phyloP scores from a whole-genome alignment of 1,140 invertebrate species.

The Zaprionus camerounensis region DNA sequence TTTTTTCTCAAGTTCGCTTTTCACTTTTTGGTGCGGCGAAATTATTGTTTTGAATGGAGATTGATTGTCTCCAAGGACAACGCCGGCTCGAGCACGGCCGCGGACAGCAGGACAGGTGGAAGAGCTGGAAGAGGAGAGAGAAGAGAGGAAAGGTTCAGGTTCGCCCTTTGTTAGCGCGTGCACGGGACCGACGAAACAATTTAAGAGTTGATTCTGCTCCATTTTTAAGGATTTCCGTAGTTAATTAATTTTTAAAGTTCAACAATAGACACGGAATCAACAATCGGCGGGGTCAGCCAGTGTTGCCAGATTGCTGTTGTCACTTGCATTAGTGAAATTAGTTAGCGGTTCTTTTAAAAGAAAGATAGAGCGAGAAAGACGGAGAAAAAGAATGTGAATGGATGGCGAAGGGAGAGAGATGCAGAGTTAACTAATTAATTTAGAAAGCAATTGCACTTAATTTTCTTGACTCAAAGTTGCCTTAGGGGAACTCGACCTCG shows the following conservation, averaged over 20 bases:
- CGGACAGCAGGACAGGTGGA: slow-evolving; percentile 36
- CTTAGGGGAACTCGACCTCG: slow-evolving; percentile 13
- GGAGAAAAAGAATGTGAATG: neutral
- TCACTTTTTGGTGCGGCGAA: slow-evolving; percentile 66
- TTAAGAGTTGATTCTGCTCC: slow-evolving; percentile 43
- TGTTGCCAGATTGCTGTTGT: slow-evolving; percentile 42
- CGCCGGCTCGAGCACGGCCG: slow-evolving; percentile 36
- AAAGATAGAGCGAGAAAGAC: neutral
- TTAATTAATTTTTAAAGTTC: slow-evolving; percentile 82
- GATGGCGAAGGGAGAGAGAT: neutral
- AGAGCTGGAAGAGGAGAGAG: slow-evolving; percentile 4
- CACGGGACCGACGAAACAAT: slow-evolving; percentile 50
- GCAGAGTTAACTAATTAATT: slow-evolving; percentile 71
- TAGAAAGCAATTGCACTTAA: slow-evolving; percentile 58
- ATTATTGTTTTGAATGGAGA: slow-evolving; percentile 83
- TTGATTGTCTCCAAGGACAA: slow-evolving; percentile 83
- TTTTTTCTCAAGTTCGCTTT: slow-evolving; percentile 58
- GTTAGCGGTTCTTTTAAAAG: slow-evolving; percentile 24
- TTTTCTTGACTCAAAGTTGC: slow-evolving; percentile 40
- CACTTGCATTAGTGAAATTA: slow-evolving; percentile 79
- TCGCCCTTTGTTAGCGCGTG: slow-evolving; percentile 58
- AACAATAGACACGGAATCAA: slow-evolving; percentile 58
- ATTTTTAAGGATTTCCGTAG: slow-evolving; percentile 72
- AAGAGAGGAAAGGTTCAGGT: slow-evolving; percentile 43
- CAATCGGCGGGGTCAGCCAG: slow-evolving; percentile 43